Base-by-base conservation (phyloP, 2,888 invertebrate genomes). In the Conchocele bisecta region DNA sequence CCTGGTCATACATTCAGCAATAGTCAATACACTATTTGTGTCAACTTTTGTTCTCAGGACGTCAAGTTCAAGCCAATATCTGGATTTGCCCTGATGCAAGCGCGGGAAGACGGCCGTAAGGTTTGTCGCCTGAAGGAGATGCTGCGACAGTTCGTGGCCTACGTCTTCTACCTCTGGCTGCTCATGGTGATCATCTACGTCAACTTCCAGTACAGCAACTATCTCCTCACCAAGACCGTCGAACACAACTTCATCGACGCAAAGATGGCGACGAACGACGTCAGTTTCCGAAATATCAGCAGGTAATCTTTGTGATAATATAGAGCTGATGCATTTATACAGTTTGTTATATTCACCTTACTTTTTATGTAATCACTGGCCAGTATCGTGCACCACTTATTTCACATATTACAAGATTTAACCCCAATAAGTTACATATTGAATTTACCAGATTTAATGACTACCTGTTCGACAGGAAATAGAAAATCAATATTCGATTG, bases 21-120 rank as follows among this genome's bases (percentile, higher is more conserved):
- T n/a, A n/a, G n/a, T n/a, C n/a, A n/a, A n/a, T n/a, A n/a, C n/a
- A n/a, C n/a, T n/a, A n/a, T n/a, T n/a, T n/a, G n/a, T n/a, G n/a
- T n/a, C n/a, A n/a, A n/a, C n/a, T n/a, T n/a, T 20, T 7, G 28
- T 2, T 26, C 31, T 20, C 72, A 89, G 88, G 88, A 88, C 66
- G 82, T 84, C 42, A 85, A 82, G 60, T 85, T 88, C 67, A 79
- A 79, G 26, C 89, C 89, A 11, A 64, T 89, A 5, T 85, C 82
- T n/a, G 89, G 89, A 9, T 89, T 85, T 83, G 87, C 89, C 15
- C 67, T 89, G 56, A 58, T 88, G 29, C 86, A 86, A 54, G 89
- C 89, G 6, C 77, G 78, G 31, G 86, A 88, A 35, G 87, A 88
- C 54, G 88, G 86, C 2, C 68, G 71, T 42, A 85, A 85, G 75